Percentiles rank a stretch among this genome's conserved stretches.
phyloP scores from a whole-genome alignment of 2,797 vertebrate genomes.

The Xenops minutus region DNA sequence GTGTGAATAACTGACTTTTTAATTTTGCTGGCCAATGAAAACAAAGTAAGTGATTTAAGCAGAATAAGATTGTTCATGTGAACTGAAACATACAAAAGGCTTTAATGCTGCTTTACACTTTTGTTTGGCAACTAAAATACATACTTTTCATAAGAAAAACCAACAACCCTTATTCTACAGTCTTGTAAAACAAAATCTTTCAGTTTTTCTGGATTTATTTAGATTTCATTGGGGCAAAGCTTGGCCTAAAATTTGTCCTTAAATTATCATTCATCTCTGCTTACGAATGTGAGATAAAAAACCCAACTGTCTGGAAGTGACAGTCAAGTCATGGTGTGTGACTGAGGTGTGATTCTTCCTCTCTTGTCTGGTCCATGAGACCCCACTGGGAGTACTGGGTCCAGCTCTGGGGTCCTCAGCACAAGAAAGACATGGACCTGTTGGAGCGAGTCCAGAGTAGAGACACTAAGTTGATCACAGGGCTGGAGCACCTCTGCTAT shows the following conservation, averaged over 20 bases:
- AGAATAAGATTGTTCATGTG: background rate
- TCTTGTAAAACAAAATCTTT: background rate
- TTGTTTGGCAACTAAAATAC: background rate
- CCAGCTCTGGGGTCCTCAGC: background rate
- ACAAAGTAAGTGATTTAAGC: background rate
- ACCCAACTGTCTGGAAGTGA: background rate
- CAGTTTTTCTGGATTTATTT: background rate
- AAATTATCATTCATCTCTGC: background rate
- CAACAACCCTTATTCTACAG: background rate
- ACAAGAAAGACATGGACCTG: background rate
- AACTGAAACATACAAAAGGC: background rate
- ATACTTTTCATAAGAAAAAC: background rate
- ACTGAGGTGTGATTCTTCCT: background rate
- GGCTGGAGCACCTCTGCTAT: background rate
- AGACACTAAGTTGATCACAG: background rate
- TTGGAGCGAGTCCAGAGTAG: background rate
- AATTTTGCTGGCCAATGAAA: background rate
- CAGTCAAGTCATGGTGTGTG: accelerated
- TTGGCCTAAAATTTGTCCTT: background rate
- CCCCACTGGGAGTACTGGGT: too few species aligned
- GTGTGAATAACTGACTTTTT: background rate
- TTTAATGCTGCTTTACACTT: background rate
- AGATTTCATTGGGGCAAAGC: background rate
- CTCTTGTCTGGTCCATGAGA: background rate
- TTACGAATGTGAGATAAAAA: background rate